A percentile compares a stretch with the other conserved stretches of the same genome.
phyloP scores from a whole-genome alignment of 2,888 invertebrate species.

The Coecobrya sp. region DNA sequence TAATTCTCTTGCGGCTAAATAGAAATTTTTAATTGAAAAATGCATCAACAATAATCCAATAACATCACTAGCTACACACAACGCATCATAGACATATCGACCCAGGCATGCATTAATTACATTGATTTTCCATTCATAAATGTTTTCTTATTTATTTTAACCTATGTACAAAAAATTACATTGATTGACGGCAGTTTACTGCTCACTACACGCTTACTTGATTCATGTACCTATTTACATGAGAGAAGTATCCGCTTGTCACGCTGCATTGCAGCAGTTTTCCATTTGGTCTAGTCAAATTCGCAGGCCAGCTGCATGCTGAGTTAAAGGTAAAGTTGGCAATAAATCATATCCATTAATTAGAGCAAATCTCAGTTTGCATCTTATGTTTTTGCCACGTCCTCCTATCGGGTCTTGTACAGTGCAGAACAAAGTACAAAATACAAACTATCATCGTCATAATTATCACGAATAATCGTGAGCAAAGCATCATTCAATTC shows the following conservation, averaged over 20 bases:
- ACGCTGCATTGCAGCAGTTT: constrained; percentile 29
- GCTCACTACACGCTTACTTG: neutral
- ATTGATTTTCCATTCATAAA: constrained; percentile 39
- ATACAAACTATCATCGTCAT: constrained; percentile 48
- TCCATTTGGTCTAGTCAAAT: neutral
- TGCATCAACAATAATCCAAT: neutral
- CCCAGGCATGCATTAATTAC: constrained; percentile 19
- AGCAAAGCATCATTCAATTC: neutral
- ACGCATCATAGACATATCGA: neutral
- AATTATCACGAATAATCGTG: constrained; percentile 60
- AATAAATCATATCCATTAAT: constrained; percentile 83
- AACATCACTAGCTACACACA: neutral
- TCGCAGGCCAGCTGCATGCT: constrained; percentile 35
- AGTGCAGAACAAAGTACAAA: constrained; percentile 31
- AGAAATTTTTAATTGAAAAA: constrained; percentile 22
- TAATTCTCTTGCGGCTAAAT: constrained; percentile 62
- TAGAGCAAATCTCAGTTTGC: constrained; percentile 84
- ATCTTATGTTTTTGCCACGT: constrained; percentile 64
- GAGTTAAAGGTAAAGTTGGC: constrained; percentile 71
- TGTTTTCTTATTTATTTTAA: neutral
- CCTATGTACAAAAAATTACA: neutral
- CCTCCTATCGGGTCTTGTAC: constrained; percentile 29
- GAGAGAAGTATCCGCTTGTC: neutral
- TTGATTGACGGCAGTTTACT: constrained; percentile 41
- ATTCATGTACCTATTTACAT: neutral